Percentiles rank a stretch among this genome's conserved stretches.
Evolutionary conservation across 64 coral and sea anemone genomes (phyloP).

Genomic region (Pocillopora damicornis): DNA sequence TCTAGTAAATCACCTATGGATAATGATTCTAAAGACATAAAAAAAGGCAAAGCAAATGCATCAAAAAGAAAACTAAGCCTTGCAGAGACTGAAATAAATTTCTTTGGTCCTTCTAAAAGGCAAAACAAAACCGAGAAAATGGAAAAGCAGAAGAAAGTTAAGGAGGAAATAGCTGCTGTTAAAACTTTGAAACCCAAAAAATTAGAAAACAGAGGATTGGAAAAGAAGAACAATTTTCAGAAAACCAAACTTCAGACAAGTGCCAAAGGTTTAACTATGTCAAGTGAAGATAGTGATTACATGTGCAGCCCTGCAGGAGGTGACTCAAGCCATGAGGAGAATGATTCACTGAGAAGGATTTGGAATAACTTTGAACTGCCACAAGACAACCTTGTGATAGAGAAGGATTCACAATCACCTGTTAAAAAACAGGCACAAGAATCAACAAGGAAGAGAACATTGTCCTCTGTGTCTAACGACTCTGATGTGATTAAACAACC

Average conservation of each 20-base stretch:
- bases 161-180: background rate
- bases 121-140: background rate
- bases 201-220: background rate
- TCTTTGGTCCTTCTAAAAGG: constrained; percentile 27
- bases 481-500: background rate
- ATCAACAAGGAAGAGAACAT: background rate
- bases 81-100: constrained; percentile 28
- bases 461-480: background rate
- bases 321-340: background rate
- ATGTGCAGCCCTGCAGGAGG: background rate
- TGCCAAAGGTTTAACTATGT: background rate
- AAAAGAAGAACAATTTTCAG: background rate
- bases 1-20: background rate
- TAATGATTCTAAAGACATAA: background rate
- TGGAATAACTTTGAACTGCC: constrained; percentile 28
- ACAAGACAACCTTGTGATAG: background rate
- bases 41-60: background rate
- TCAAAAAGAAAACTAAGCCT: constrained; percentile 6
- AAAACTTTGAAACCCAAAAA: background rate
- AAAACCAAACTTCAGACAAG: background rate
- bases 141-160: constrained; percentile 14
- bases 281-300: constrained; percentile 12
- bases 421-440: background rate
- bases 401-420: background rate
- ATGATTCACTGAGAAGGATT: constrained; percentile 13